These are phyloP conservation scores for Helostoma temminkii DNA, from an alignment of 2,797 vertebrate genomes.

Conservation along the genomic window DNA sequence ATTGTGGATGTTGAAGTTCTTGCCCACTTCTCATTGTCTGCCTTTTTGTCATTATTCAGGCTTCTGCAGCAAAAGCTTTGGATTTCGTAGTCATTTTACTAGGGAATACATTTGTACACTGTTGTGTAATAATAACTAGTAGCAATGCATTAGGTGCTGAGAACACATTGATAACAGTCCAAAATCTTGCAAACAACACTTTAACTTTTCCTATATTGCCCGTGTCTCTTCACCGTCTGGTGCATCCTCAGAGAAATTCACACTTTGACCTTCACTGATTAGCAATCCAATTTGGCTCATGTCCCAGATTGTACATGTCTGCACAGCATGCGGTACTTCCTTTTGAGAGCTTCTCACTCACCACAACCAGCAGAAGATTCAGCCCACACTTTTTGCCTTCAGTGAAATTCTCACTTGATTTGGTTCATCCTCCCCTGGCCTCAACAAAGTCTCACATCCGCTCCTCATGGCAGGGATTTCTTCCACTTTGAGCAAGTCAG, in stretches of 20 bases:
- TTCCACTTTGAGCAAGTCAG: not conserved
- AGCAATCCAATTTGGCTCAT: conserved; percentile 36
- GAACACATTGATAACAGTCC: not conserved
- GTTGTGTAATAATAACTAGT: conserved; percentile 1
- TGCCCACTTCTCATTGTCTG: conserved; percentile 35
- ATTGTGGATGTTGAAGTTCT: conserved; percentile 53
- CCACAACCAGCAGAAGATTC: conserved; percentile 10
- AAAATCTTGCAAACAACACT: conserved; percentile 1
- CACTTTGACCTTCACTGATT: conserved; percentile 39
- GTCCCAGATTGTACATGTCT: conserved; percentile 27
- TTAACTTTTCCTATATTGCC: conserved; percentile 6
- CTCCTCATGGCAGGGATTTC: conserved; percentile 15
- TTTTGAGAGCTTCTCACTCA: conserved; percentile 29
- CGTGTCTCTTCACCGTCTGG: conserved; percentile 15
- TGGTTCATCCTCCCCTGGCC: conserved; percentile 23
- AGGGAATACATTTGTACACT: conserved; percentile 3
- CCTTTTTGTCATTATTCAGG: conserved; percentile 29
- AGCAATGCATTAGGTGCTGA: conserved; percentile 2
- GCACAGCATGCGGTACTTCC: conserved; percentile 40
- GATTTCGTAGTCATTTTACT: conserved; percentile 11
- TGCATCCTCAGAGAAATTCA: conserved; percentile 27
- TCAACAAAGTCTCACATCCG: conserved; percentile 22
- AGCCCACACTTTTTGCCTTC: conserved; percentile 37
- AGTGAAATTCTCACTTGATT: conserved; percentile 49
- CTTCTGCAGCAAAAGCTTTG: conserved; percentile 25